Evolutionary conservation across 2,797 vertebrate genomes (phyloP).

Genomic region (Crax fasciolata): DNA sequence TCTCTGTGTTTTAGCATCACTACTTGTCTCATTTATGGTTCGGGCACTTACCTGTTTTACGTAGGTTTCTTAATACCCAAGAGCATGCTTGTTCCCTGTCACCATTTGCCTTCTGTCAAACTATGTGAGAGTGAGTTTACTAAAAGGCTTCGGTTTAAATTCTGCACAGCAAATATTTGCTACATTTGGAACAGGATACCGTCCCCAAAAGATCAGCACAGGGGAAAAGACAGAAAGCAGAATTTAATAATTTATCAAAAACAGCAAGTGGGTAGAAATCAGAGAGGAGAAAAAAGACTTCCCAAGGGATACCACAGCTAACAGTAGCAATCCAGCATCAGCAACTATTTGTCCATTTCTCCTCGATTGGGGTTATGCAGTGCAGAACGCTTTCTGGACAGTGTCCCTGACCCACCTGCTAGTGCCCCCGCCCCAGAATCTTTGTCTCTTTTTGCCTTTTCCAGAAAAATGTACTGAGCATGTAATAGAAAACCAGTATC

Average conservation of each 20-base stretch:
- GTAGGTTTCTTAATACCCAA: not conserved
- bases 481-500: not conserved
- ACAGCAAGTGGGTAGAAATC: not conserved
- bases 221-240: not conserved
- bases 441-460: slow-evolving; percentile 5
- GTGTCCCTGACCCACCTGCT: not conserved
- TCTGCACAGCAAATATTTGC: not conserved
- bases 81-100: not conserved
- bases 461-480: not conserved
- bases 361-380: not conserved
- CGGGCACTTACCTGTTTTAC: not conserved
- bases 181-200: not conserved
- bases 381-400: not conserved
- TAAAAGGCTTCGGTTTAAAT: not conserved
- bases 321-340: too few relatives aligned
- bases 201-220: not conserved
- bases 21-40: not conserved
- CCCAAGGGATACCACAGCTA: not conserved
- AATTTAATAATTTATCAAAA: not conserved
- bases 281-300: not conserved
- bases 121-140: not conserved
- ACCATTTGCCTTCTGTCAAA: not conserved
- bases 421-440: too few relatives aligned
- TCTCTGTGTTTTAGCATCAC: not conserved
- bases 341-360: not conserved